Conservation (phyloP, 2,797 vertebrate species). For the Macropus fuliginosus region DNA sequence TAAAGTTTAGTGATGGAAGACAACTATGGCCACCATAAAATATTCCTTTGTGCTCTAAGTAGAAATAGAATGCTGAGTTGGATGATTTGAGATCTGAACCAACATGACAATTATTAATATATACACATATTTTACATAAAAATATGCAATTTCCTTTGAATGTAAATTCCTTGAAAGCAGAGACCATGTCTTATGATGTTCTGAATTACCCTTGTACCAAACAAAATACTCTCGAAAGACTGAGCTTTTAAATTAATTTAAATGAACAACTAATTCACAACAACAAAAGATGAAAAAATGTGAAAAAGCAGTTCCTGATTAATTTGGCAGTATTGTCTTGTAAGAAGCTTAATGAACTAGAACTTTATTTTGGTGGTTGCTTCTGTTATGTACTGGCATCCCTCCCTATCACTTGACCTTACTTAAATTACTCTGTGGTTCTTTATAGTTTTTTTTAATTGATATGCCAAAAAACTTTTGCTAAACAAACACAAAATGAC, state of each 20-base stretch:
- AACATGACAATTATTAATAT: not conserved
- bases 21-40: not conserved
- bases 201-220: not conserved
- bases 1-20: not conserved
- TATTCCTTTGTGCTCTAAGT: not conserved
- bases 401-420: not conserved
- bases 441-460: constrained; percentile 1
- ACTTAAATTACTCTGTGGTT: constrained; percentile 21
- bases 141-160: not conserved
- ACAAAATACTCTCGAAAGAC: not conserved
- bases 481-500: constrained; percentile 23
- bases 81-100: not conserved
- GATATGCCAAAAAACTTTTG: not conserved
- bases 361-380: not conserved
- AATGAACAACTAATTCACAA: constrained; percentile 19
- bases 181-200: constrained; percentile 1
- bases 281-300: not conserved
- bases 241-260: constrained; percentile 40
- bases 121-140: not conserved
- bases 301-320: constrained; percentile 3
- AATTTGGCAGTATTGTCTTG: constrained; percentile 16
- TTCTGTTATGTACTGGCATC: not conserved
- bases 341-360: constrained; percentile 5
- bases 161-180: constrained; percentile 26
- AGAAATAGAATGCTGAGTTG: not conserved